Conservation (phyloP, 2,797 vertebrate genomes). For the Mionectes olivaceus region DNA sequence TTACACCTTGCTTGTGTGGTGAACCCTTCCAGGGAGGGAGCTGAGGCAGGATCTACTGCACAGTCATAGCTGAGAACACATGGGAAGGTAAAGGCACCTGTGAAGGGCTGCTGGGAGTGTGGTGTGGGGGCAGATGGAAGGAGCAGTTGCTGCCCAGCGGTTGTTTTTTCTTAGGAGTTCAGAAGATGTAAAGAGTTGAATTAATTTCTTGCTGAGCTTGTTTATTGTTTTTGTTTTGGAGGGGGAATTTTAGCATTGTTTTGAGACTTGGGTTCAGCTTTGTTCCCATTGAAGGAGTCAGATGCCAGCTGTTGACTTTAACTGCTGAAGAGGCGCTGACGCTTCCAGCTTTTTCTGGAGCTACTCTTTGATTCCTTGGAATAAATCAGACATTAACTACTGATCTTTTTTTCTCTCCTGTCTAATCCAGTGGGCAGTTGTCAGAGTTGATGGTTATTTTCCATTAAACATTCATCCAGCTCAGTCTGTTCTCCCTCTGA, state of each 20-base stretch:
- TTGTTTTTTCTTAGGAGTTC: not conserved
- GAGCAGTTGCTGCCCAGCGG: not conserved
- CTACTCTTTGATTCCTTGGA: not conserved
- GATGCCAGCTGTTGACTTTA: not conserved
- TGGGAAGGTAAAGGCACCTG: not conserved
- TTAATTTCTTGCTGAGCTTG: constrained; percentile 15
- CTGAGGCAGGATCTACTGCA: not conserved
- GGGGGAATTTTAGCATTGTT: not conserved
- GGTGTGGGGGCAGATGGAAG: not conserved
- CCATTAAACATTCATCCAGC: not conserved
- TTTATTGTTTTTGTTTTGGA: constrained; percentile 5
- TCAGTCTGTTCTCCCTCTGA: not conserved
- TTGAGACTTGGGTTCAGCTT: not conserved
- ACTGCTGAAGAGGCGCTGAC: not conserved
- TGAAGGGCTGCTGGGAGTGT: not conserved
- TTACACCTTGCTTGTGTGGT: not conserved
- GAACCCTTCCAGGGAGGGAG: not conserved
- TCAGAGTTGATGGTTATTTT: not conserved
- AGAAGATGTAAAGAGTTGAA: not conserved
- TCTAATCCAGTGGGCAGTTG: not conserved
- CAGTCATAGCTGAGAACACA: not conserved
- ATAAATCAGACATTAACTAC: not conserved
- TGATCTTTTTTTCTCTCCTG: not conserved
- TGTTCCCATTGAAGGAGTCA: not conserved
- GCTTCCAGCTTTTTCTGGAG: not conserved